phyloP scores from a whole-genome alignment of 2,888 invertebrate species.

The Aporophyla nigra region DNA sequence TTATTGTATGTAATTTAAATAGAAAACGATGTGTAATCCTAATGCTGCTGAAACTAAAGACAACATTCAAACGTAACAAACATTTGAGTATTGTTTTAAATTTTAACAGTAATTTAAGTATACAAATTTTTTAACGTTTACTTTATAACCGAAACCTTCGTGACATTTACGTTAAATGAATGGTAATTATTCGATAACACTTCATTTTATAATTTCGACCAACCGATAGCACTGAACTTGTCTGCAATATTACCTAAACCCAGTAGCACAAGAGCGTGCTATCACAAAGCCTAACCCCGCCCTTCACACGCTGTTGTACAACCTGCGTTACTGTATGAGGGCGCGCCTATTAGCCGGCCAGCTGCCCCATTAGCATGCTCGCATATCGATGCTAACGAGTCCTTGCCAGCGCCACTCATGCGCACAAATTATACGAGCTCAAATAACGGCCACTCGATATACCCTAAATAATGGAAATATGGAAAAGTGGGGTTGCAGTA shows the following conservation, averaged over 20 bases:
- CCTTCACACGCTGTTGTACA: slow-evolving; percentile 3
- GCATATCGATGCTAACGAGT: slow-evolving; percentile 76
- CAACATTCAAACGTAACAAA: background rate
- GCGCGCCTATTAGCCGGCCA: slow-evolving; percentile 38
- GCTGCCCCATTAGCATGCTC: slow-evolving; percentile 60
- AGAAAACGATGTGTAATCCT: background rate
- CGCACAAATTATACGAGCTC: slow-evolving; percentile 74
- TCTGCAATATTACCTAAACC: background rate
- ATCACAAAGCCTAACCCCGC: background rate
- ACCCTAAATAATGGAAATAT: slow-evolving; percentile 8
- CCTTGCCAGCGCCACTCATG: slow-evolving; percentile 77
- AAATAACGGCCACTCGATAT: slow-evolving; percentile 15
- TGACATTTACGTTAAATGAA: background rate
- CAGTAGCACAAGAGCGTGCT: background rate
- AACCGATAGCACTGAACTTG: background rate
- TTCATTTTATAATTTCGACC: background rate
- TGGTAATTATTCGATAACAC: background rate
- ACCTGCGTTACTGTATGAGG: slow-evolving; percentile 28
- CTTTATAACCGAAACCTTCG: background rate
- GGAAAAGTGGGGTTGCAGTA: background rate
- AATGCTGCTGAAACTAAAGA: background rate
- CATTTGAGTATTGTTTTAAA: background rate
- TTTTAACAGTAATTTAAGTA: background rate
- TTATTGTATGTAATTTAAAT: slow-evolving; percentile 29
- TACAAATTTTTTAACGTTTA: background rate